Evolutionary conservation across 2,888 invertebrate species (phyloP).

Genomic region (Sesia apiformis): DNA sequence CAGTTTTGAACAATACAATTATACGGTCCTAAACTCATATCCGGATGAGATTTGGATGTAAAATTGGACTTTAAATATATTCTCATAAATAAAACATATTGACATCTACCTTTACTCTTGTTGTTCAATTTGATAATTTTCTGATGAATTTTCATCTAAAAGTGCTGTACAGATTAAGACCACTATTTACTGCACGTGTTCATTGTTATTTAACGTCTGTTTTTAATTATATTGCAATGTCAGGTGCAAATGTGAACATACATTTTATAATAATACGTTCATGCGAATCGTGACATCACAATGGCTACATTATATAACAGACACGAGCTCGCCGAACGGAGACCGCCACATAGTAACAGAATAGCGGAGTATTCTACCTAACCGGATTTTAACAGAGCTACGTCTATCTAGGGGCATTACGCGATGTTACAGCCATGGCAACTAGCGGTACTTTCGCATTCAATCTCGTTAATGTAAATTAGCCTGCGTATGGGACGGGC

Average conservation of each 20-base stretch:
- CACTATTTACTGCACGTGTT: not conserved
- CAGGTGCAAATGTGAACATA: not conserved
- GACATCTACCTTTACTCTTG: too few relatives aligned
- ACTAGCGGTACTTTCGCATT: conserved; percentile 28
- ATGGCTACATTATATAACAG: conserved; percentile 33
- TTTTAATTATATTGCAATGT: not conserved
- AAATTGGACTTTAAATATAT: too few relatives aligned
- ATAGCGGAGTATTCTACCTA: conserved; percentile 31
- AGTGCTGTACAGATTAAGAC: too few relatives aligned
- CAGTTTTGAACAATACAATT: too few relatives aligned
- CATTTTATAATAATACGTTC: not conserved
- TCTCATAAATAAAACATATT: too few relatives aligned
- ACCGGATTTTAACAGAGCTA: conserved; percentile 49
- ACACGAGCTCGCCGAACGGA: conserved; percentile 26
- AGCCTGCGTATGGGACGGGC: conserved; percentile 19
- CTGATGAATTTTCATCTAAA: too few relatives aligned
- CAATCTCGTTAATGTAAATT: conserved; percentile 36
- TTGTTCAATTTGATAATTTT: too few relatives aligned
- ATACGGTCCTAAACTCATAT: too few relatives aligned
- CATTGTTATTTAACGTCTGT: not conserved
- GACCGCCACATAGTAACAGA: conserved; percentile 43
- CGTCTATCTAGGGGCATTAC: conserved; percentile 30
- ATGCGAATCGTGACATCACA: conserved; percentile 30
- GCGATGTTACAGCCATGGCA: conserved; percentile 18
- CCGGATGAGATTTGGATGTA: too few relatives aligned